Base-by-base conservation (phyloP, 2,888 invertebrate species). In the Chrysolina oricalcia region DNA sequence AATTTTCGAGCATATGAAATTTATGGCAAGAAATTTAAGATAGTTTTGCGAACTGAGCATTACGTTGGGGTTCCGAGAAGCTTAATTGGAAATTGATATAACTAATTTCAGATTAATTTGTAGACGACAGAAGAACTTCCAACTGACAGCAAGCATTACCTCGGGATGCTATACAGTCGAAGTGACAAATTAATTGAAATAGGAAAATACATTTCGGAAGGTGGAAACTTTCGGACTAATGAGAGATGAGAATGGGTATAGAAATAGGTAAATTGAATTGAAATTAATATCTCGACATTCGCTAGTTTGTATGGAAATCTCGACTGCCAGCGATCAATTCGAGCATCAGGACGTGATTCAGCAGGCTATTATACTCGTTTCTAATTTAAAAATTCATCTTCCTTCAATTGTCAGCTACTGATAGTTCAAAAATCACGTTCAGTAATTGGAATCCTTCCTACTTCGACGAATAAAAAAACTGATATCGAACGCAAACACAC, bases 1-100 rank as follows among this genome's bases (percentile, higher is more conserved):
- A 0, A 95, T 96, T 15, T 89, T 91, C 75, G 97, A 97, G 86
- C 96, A 97, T 86, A 92, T 97, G 88, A 92, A 92, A 85, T 96
- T 97, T 87, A 96, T 96, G 94, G 97, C 96, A 87, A 89, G 90
- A 59, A 59, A 59, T 35, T 59, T 59, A 15, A 59, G 59, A 59
- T 59, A 59, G 59, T 59, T 59, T n/a, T 59, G 59, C 59, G 35
- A 59, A 59, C 0, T 59, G 59, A 59, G 23, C 27, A 35, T 59
- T 27, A 59, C 59, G 59, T 15, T 59, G 6, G 59, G 35, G 23
- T 27, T 59, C 27, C 59, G 59, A 59, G 35, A 35, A 59, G 59
- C 59, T 35, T 59, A 59, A 59, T 59, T 59, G 59, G 59, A 59
- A 59, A 59, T 59, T 59, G 27, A 59, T 59, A 59, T 59, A 59